These are phyloP conservation scores for Drosophila chauvacae DNA, from an alignment of 1,140 invertebrate species.

Conservation along the genomic window DNA sequence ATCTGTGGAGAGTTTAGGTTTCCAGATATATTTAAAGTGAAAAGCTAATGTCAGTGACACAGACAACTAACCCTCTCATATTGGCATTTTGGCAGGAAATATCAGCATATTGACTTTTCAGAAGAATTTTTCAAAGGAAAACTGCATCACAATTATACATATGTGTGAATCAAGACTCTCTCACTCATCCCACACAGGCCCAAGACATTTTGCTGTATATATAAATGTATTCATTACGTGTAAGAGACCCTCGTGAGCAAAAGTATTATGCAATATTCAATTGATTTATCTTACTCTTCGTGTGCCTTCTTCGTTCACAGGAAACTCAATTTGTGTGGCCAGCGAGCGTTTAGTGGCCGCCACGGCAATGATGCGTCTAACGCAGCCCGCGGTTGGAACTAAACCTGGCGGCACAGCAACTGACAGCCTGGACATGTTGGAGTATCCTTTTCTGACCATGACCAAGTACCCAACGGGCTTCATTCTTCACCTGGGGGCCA, in stretches of 20 bases:
- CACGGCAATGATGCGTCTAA: conserved; percentile 85
- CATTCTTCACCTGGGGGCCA: conserved; percentile 94
- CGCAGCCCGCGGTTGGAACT: conserved; percentile 71
- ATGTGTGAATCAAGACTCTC: conserved; percentile 4
- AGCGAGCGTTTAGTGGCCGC: conserved; percentile 80
- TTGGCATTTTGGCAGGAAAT: conserved; percentile 4
- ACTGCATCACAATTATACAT: neutral
- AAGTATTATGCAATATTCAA: neutral
- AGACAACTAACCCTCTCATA: neutral
- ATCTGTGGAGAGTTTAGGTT: neutral
- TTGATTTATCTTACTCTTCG: neutral
- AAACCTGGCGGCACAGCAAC: conserved; percentile 84
- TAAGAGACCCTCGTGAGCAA: conserved; percentile 15
- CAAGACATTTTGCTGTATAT: conserved; percentile 47
- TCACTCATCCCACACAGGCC: conserved; percentile 13
- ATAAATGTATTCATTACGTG: conserved; percentile 40
- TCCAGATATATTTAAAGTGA: neutral
- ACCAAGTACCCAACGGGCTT: conserved; percentile 94
- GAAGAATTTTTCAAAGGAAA: neutral
- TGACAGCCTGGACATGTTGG: conserved; percentile 92
- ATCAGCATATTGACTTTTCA: neutral
- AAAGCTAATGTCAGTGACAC: neutral
- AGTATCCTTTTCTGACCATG: conserved; percentile 98
- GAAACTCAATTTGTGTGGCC: conserved; percentile 82
- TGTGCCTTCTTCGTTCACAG: conserved; percentile 41